phyloP scores from a whole-genome alignment of 2,888 invertebrate species.

The Orthosia gracilis region DNA sequence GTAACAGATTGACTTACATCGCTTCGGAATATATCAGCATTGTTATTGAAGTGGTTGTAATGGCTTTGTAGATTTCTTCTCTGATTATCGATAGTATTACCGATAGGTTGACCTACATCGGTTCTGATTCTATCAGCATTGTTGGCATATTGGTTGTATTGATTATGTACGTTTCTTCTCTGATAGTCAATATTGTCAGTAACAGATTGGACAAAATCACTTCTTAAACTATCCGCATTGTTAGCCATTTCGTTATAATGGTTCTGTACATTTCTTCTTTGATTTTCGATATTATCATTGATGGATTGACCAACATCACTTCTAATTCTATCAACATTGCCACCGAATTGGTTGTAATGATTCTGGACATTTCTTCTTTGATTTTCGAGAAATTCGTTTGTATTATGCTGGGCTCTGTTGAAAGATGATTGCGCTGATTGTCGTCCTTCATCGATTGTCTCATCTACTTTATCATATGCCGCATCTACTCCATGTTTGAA shows the following conservation, averaged over 20 bases:
- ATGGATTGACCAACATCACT: neutral
- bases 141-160: neutral
- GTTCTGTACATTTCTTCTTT: neutral
- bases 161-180: neutral
- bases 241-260: conserved; percentile 3
- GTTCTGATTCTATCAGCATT: neutral
- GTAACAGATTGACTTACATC: conserved; percentile 11
- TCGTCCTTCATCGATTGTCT: conserved; percentile 7
- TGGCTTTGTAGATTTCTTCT: neutral
- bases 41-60: conserved; percentile 3
- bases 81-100: neutral
- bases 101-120: neutral
- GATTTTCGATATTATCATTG: neutral
- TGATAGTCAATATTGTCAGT: neutral
- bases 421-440: conserved; percentile 16
- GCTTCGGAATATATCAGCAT: conserved; percentile 2
- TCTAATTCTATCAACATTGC: neutral
- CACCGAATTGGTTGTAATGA: conserved; percentile 1
- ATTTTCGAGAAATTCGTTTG: conserved; percentile 32
- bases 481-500: conserved; percentile 35
- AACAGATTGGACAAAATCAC: neutral
- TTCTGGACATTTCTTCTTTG: conserved; percentile 17
- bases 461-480: conserved; percentile 34
- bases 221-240: neutral
- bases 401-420: conserved; percentile 22